Base-by-base conservation (phyloP, 2,888 invertebrate genomes). In the Mechanitis messenoides region DNA sequence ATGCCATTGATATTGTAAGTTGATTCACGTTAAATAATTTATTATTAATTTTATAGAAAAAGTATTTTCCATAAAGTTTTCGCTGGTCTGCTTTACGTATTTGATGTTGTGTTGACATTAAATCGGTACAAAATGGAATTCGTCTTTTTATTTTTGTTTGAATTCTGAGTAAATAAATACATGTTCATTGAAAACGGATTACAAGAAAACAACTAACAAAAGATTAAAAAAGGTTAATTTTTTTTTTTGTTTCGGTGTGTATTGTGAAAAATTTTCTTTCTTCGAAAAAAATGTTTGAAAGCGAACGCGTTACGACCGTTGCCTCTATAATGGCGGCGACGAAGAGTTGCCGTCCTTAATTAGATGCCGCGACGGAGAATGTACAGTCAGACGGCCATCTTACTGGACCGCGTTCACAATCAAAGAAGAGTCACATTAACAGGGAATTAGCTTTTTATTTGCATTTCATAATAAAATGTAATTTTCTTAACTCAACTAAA, bases 1-100 rank as follows among this genome's bases (percentile, higher is more conserved):
- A 80, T 79, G 76, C 83, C 81, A 84, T 83, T 85, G 84, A 85
- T 85, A 85, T 76, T 79, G 69, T 84, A 82, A 82, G 81, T 74
- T 67, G 68, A 77, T 76, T 74, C 69, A 35, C 68, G 61, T 56
- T 73, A 72, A 71, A 72, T 81, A 78, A 84, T 81, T 84, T 84
- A 84, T 83, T 79, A 74, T 69, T 79, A 77, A 68, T 69, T 67
- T 63, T 62, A 62, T 57, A 69, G 66, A 71, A 54, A 59, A 20
- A 20, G 20, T 20, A 71, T 72, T 67, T 64, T 69, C 67, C 62
- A 58, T 50, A 60, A 61, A 50, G 7, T 33, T 55, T 60, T 57
- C 59, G 35, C 3, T 11, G 54, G 55, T 59, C 62, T 59, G 64
- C 20, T 20, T 20, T 60, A 61, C 50, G 56, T 60, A 56, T 66